Base-by-base conservation (phyloP, 2,113 vertebrate species). In the Chaetura pelagica region DNA sequence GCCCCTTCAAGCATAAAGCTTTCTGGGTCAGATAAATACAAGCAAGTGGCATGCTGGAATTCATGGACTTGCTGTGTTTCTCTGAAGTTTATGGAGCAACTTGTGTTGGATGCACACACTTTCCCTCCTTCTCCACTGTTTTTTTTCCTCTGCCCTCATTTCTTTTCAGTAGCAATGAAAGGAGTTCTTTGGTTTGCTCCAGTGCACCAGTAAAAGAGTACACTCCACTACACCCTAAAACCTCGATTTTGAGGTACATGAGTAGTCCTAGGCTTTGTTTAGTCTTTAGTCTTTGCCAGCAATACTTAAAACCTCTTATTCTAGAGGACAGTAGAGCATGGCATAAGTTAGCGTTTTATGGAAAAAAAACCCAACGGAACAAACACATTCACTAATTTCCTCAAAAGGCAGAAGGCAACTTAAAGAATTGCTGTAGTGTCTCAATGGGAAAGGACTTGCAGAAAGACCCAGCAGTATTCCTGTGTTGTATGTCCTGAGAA, bases 211-310 rank as follows among this genome's bases (percentile, higher is more conserved):
- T 52, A 38, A 46, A 86, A 88, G 4, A 74, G 42, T 67, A 35
- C 11, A 4, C 19, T 85, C 15, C 23, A 16, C 55, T 57, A 11
- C 7, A 22, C 32, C 48, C 24, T 38, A 35, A 93, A 79, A 2
- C 35, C 49, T 84, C 7, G 4, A 4, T 67, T 86, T 86, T 81
- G 68, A 84, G 51, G 17, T 77, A 48, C 17, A 59, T 38, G 32
- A 67, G 32, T 46, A 59, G 35, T 87, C 52, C 29, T 73, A 19
- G 57, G 26, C 38, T 95, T 83, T 81, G 55, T 66, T 87, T 92
- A 63, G 51, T 63, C 42, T 63, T 2, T 15, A 67, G 15, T 46
- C 30, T 67, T 93, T 77, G 23, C 40, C 71, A 68, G 8, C 5
- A 2, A 49, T 77, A 46, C 24, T 61, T 64, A 35, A 77, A 93